Conservation (phyloP, 2,113 vertebrate species). For the Microcebus tavaratra region DNA sequence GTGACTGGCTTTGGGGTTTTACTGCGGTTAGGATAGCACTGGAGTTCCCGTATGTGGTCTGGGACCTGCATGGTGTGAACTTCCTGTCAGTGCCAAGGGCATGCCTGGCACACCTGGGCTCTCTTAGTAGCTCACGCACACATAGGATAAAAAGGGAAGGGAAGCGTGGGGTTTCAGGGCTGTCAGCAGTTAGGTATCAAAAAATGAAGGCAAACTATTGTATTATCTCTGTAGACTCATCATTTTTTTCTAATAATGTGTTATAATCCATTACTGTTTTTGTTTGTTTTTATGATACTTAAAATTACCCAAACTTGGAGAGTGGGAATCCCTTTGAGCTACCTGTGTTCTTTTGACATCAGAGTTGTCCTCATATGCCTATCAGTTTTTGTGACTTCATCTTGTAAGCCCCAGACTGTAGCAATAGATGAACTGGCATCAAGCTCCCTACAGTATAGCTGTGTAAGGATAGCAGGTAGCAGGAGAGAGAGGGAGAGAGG, state of each 20-base stretch:
- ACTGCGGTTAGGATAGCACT: background rate
- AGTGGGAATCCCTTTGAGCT: background rate
- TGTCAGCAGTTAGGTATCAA: too few relatives aligned
- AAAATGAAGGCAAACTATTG: background rate
- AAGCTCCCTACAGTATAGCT: too few relatives aligned
- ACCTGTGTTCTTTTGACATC: background rate
- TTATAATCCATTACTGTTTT: background rate
- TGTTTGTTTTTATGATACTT: background rate
- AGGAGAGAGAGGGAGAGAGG: too few relatives aligned
- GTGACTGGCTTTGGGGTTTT: background rate
- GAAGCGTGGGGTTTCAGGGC: too few relatives aligned
- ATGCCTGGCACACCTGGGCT: too few relatives aligned
- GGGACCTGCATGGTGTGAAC: too few relatives aligned
- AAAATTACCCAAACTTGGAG: background rate
- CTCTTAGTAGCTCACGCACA: too few relatives aligned
- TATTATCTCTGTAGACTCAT: background rate
- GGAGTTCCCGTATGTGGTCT: too few relatives aligned
- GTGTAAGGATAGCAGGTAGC: too few relatives aligned
- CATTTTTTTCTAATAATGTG: background rate
- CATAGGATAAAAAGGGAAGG: too few relatives aligned
- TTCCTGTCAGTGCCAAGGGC: too few relatives aligned
- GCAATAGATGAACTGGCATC: too few relatives aligned
- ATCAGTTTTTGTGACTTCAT: background rate
- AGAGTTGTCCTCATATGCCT: background rate
- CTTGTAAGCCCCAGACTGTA: background rate